A percentile compares a stretch with the other conserved stretches of the same genome.
phyloP scores from a whole-genome alignment of 2,797 vertebrate genomes.

The Oceanodroma leucorhoa region DNA sequence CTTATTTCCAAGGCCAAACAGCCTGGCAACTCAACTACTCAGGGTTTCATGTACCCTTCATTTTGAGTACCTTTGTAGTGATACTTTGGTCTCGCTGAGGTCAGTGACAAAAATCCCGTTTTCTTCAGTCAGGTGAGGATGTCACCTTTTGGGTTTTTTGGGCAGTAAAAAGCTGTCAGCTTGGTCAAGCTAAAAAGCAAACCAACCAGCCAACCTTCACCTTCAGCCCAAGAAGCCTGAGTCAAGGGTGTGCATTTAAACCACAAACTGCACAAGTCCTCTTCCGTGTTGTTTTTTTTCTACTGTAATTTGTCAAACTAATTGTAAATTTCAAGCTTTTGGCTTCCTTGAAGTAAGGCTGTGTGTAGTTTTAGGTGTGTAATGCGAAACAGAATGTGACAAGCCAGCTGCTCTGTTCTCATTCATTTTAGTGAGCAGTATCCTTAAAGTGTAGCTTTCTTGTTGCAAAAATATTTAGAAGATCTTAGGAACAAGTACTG shows the following conservation, averaged over 20 bases:
- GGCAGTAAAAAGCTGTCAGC: not conserved
- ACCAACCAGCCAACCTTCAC: not conserved
- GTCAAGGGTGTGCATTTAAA: not conserved
- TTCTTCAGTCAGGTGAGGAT: not conserved
- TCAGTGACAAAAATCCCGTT: not conserved
- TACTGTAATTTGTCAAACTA: not conserved
- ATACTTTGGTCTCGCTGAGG: not conserved
- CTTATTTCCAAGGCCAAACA: not conserved
- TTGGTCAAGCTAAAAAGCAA: not conserved
- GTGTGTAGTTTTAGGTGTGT: not conserved
- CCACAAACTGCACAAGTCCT: not conserved
- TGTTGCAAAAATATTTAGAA: not conserved
- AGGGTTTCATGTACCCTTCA: not conserved
- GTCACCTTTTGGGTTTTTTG: not conserved
- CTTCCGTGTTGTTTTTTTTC: too few species aligned
- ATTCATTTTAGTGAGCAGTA: not conserved
- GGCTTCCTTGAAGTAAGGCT: not conserved
- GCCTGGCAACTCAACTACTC: not conserved
- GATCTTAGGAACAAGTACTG: not conserved
- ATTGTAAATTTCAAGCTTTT: not conserved
- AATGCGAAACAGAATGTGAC: not conserved
- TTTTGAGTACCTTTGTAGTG: not conserved
- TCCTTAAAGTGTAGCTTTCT: not conserved
- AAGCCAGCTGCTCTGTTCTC: not conserved
- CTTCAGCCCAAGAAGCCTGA: not conserved